A percentile compares a stretch with the other conserved stretches of the same genome.
phyloP scores from a whole-genome alignment of 2,888 invertebrate species.

The Lacanobia wlatinum region DNA sequence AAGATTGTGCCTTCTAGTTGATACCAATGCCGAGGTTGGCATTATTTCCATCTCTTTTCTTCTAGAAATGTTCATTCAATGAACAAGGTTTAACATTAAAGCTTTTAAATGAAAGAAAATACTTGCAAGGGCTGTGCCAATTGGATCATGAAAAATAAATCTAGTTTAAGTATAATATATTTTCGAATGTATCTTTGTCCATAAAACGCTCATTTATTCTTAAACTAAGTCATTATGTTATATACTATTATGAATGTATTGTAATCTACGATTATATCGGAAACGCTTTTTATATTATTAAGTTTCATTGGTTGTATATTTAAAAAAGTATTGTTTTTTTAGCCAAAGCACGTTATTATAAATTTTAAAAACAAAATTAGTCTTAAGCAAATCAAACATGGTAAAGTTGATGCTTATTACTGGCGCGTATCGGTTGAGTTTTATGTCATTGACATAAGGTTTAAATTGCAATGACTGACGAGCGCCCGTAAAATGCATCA shows the following conservation, averaged over 20 bases:
- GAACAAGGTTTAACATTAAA: slow-evolving; percentile 40
- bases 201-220: slow-evolving; percentile 63
- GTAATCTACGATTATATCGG: slow-evolving; percentile 31
- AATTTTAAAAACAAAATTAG: slow-evolving; percentile 19
- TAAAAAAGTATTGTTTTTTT: slow-evolving; percentile 24
- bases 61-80: slow-evolving; percentile 54
- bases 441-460: neutral
- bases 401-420: slow-evolving; percentile 1
- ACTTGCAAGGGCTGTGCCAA: slow-evolving; percentile 60
- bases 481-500: neutral
- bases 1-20: slow-evolving; percentile 75
- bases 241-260: slow-evolving; percentile 22
- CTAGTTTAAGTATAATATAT: slow-evolving; percentile 48
- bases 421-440: neutral
- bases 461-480: slow-evolving; percentile 6
- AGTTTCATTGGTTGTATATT: slow-evolving; percentile 33
- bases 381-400: slow-evolving; percentile 25
- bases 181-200: slow-evolving; percentile 58
- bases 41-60: slow-evolving; percentile 41
- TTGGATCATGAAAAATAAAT: slow-evolving; percentile 40
- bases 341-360: slow-evolving; percentile 24
- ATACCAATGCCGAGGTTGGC: slow-evolving; percentile 18
- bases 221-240: slow-evolving; percentile 55
- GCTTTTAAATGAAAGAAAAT: slow-evolving; percentile 30
- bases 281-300: slow-evolving; percentile 43